Evolutionary conservation across 1,140 invertebrate species (phyloP).

Genomic region (Alviniconcha marisindica): DNA sequence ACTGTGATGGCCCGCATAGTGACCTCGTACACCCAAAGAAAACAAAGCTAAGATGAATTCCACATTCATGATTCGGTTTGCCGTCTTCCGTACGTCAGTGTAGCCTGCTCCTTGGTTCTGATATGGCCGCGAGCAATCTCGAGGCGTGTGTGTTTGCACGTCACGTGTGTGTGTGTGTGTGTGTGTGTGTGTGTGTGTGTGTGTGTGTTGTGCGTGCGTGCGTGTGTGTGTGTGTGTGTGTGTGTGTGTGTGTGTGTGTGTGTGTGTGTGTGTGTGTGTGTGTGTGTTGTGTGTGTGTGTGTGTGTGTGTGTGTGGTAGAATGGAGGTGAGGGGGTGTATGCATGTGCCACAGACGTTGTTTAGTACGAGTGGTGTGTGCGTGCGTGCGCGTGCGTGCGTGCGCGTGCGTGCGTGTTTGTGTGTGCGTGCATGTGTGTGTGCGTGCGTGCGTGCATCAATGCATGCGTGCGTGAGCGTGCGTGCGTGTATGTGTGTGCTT

Average conservation of each 20-base stretch:
- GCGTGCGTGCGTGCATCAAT: not conserved
- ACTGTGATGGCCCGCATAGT: too few relatives aligned
- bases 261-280: not conserved
- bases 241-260: not conserved
- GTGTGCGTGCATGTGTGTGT: not conserved
- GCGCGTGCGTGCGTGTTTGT: not conserved
- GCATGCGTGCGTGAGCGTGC: too few relatives aligned
- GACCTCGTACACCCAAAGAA: not conserved
- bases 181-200: not conserved
- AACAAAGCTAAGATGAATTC: not conserved
- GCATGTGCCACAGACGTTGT: too few relatives aligned
- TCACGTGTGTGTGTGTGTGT: not conserved
- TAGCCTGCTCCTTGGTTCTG: not conserved
- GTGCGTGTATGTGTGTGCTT: too few relatives aligned
- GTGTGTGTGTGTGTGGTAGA: not conserved
- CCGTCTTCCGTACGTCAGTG: not conserved
- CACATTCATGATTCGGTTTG: not conserved
- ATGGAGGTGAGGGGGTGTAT: not conserved
- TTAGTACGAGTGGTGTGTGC: too few relatives aligned
- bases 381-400: not conserved
- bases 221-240: not conserved
- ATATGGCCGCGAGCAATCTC: not conserved
- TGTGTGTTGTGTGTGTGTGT: not conserved
- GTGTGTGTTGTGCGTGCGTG: not conserved
- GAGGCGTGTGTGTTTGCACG: not conserved